These are phyloP conservation scores for Helicorthomorpha holstii DNA, from an alignment of 1,140 invertebrate genomes.

Conservation along the genomic window DNA sequence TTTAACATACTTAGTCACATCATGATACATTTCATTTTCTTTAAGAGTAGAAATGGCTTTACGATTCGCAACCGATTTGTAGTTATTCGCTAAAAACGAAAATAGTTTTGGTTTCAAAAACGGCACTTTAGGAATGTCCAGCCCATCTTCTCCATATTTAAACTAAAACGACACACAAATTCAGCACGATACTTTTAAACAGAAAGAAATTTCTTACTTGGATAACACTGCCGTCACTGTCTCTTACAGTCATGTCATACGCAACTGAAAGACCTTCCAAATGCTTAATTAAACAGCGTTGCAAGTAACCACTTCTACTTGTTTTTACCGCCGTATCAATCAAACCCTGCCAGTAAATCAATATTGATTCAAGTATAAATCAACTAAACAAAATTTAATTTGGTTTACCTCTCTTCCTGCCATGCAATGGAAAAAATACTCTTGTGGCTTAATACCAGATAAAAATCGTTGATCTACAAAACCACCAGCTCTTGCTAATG, in stretches of 20 bases:
- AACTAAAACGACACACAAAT: constrained; percentile 33
- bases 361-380: not conserved
- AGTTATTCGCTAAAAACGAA: constrained; percentile 63
- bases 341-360: constrained; percentile 29
- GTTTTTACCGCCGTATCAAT: constrained; percentile 66
- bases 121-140: constrained; percentile 74
- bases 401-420: constrained; percentile 74
- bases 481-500: constrained; percentile 80
- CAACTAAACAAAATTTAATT: constrained; percentile 1
- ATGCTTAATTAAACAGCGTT: constrained; percentile 95
- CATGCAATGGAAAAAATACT: constrained; percentile 99
- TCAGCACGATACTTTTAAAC: constrained; percentile 1
- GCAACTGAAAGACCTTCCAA: constrained; percentile 79
- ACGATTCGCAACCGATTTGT: constrained; percentile 39
- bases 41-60: constrained; percentile 37
- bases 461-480: constrained; percentile 92
- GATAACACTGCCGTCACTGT: constrained; percentile 83
- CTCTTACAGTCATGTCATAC: constrained; percentile 89
- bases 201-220: constrained; percentile 35
- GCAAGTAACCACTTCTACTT: constrained; percentile 91
- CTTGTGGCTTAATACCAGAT: constrained; percentile 91
- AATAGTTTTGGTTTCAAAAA: constrained; percentile 66
- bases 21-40: constrained; percentile 26
- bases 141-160: constrained; percentile 93
- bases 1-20: constrained; percentile 28